These are phyloP conservation scores for Nycticryphes semicollaris DNA, from an alignment of 2,113 vertebrate genomes.

Conservation along the genomic window DNA sequence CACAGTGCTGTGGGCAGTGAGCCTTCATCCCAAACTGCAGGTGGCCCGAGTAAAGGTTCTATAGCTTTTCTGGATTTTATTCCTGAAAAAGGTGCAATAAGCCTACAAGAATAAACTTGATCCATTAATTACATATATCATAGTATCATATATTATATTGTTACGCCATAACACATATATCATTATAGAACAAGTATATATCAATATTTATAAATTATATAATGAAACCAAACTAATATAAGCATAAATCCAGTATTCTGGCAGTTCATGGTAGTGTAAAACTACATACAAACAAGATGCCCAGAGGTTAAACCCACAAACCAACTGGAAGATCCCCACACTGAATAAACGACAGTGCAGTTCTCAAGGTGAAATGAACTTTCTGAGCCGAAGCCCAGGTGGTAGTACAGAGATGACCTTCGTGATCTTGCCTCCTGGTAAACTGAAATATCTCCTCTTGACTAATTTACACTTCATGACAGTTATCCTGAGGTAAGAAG, in stretches of 20 bases:
- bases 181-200: no score
- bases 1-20: fast-evolving
- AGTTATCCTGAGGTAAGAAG: not conserved
- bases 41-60: not conserved
- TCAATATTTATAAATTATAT: no score
- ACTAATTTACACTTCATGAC: not conserved
- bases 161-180: no score
- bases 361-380: not conserved
- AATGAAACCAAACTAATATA: not conserved
- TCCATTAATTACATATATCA: no score
- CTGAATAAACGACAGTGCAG: not conserved
- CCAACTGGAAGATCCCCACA: not conserved
- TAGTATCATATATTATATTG: no score
- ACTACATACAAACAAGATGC: not conserved
- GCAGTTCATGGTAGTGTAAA: not conserved
- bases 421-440: not conserved
- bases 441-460: not conserved
- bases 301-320: not conserved
- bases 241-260: not conserved
- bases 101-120: not conserved
- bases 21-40: not conserved
- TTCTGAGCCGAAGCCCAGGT: not conserved
- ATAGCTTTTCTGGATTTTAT: not conserved
- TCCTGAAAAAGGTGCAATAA: not conserved
- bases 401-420: not conserved